Conservation (phyloP, 2,113 vertebrate genomes). For the Hypanus sabinus region DNA sequence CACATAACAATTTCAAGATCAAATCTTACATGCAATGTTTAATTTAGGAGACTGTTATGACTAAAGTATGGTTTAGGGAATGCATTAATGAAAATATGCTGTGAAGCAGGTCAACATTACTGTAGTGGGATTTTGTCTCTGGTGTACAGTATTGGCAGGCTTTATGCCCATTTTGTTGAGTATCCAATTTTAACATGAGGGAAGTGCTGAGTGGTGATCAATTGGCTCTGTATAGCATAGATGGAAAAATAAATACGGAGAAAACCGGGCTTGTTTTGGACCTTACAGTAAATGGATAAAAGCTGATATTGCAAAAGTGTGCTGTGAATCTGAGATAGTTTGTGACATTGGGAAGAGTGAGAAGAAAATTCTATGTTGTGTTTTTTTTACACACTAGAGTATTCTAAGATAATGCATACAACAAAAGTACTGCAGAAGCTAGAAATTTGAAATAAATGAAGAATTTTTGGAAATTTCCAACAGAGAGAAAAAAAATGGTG, state of each 20-base stretch:
- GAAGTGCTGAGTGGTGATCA: background rate
- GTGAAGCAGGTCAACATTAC: background rate
- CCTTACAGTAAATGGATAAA: background rate
- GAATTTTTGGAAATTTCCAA: too few relatives aligned
- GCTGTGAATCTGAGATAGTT: background rate
- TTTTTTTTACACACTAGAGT: background rate
- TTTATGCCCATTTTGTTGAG: background rate
- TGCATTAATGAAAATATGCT: background rate
- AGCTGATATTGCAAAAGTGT: background rate
- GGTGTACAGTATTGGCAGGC: background rate
- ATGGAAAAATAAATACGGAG: background rate
- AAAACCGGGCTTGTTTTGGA: background rate
- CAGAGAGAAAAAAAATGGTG: too few relatives aligned
- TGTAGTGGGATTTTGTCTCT: background rate
- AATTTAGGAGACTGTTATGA: background rate
- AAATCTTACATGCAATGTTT: background rate
- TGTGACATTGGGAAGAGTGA: background rate
- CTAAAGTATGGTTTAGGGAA: background rate
- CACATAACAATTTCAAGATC: background rate
- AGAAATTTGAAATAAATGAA: too few relatives aligned
- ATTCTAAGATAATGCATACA: background rate
- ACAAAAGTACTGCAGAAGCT: too few relatives aligned
- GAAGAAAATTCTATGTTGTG: background rate
- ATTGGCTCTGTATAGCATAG: background rate
- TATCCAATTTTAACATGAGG: background rate